Evolutionary conservation across 2,113 vertebrate species (phyloP), one percentile per base, ranked within the genome.

Genomic region (Garra rufa): DNA sequence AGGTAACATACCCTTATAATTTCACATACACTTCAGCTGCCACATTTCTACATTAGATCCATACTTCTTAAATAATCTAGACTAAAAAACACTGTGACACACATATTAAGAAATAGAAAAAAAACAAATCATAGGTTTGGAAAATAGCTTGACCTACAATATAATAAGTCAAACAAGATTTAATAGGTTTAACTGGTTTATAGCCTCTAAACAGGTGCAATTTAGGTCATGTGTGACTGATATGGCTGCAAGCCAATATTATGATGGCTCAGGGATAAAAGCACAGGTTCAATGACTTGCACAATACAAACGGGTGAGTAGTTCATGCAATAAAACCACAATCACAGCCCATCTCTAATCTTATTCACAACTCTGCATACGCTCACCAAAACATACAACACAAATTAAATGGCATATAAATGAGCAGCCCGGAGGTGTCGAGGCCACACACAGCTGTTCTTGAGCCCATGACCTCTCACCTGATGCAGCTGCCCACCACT

Each of bases 241-340:
- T 43, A 19, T 76, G 59, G 73, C 30, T n/a, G 7, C 17, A 59
- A 10, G 71, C 73, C 73, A 65, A 52, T 76, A 30, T 50, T 83
- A 67, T 83, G 59, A 83, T 52, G 74, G 24, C 26, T 50, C 28
- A 55, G 48, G 30, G 34, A 41, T 48, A 34, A 67, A 13, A 75
- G n/a, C 57, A 76, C 17, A 52, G 59, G 30, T 77, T 48, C 61
- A 69, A 38, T 76, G 74, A 84, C 74, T 84, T 84, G 83, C 83
- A 57, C 48, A 67, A 84, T 34, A n/a, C 41, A 50, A 15, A 34
- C 14, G 5, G n/a, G 0, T 71, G 50, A 10, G 2, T 21, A 34
- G 59, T 67, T 65, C 30, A 80, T 43, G 26, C n/a, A 26, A 15
- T 46, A 44, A 79, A 65, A 19, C 14, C 24, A 65, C 41, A 28